Base-by-base conservation (phyloP, 2,113 vertebrate species). In the Stigmatopora nigra region DNA sequence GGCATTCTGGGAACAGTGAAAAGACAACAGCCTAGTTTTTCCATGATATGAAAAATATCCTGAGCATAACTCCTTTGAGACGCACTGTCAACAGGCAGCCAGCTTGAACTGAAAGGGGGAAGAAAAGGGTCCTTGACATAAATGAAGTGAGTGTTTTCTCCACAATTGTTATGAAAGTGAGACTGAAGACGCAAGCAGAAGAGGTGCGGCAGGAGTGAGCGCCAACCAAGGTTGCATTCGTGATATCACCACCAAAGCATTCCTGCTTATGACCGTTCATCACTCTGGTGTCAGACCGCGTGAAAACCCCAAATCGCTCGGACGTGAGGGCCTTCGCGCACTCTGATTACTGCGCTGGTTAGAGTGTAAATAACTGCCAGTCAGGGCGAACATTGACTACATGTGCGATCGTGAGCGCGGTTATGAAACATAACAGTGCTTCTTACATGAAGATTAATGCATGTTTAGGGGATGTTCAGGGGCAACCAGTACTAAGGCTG, bases 1-100 rank as follows among this genome's bases (percentile, higher is more conserved):
- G 64, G 82, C 78, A 91, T 91, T 92, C 87, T 88, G 88, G 87
- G 87, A 91, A 91, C 89, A 86, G 85, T 83, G 72, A 76, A 82
- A 87, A 89, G 79, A 89, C 82, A 89, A 88, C 87, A 88, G 78
- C 72, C 67, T 52, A 7, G 78, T 86, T 89, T 89, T 88, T 84
- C 81, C 82, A 61, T 86, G 83, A 72, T 89, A 86, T 85, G 86
- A 90, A 91, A 91, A 90, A 80, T 86, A 85, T 91, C 87, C 86
- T 90, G 79, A 81, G 84, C 80, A 35, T 78, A 82, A 83, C 83
- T 91, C 89, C 88, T 89, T 71, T 61, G 90, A 91, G 91, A 91
- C 81, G 60, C 68, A 86, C 86, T 90, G 89, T 88, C 86, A 90
- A 89, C 85, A 84, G 75, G 61, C 84, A 89, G 88, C 80, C 80